Conservation (phyloP, 2,113 vertebrate species). For the Zapus hudsonius region DNA sequence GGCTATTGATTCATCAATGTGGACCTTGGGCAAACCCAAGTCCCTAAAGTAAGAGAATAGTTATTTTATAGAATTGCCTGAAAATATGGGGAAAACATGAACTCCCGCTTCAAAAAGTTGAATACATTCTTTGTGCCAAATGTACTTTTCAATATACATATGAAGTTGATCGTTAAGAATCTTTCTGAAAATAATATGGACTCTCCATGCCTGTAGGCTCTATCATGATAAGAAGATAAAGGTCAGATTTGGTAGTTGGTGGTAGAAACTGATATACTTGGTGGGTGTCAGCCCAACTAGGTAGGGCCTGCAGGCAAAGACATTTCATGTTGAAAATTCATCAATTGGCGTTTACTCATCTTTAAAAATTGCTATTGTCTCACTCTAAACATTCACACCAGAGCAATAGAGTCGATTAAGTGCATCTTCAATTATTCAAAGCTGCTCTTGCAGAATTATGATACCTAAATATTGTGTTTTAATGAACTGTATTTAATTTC, state of each 20-base stretch:
- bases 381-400: constrained; percentile 50
- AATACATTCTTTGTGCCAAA: background rate
- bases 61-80: background rate
- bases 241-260: background rate
- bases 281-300: no score
- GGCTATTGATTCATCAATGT: background rate
- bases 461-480: constrained; percentile 71
- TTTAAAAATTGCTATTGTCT: constrained; percentile 66
- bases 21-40: background rate
- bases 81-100: background rate
- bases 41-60: background rate
- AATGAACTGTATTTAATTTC: constrained; percentile 73
- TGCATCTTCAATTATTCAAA: constrained; percentile 66
- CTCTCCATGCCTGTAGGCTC: background rate
- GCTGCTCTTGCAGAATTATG: constrained; percentile 58
- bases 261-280: background rate
- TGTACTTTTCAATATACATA: background rate
- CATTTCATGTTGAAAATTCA: constrained; percentile 6
- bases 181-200: background rate
- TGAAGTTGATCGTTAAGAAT: background rate
- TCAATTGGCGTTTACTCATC: constrained; percentile 58
- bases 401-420: constrained; percentile 63
- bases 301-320: background rate
- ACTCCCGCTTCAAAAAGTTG: background rate
- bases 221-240: background rate